A percentile compares a stretch with the other conserved stretches of the same genome.
Evolutionary conservation across 1,140 invertebrate species (phyloP).

Genomic region (Ips typographus): DNA sequence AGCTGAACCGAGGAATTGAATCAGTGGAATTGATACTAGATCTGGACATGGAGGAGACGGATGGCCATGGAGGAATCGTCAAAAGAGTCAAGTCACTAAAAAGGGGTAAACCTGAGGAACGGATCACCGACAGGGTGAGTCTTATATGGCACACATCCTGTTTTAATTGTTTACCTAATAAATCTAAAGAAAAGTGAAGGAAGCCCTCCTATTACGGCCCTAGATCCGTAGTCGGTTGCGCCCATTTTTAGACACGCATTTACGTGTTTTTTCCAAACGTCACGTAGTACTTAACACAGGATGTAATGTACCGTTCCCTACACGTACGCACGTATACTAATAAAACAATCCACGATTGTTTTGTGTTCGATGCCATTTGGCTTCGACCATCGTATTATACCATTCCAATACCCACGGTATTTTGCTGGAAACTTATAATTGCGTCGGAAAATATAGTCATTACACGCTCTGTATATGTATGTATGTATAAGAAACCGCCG

Average conservation of each 20-base stretch:
- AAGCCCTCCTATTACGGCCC: neutral
- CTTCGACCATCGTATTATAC: no score
- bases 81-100: slow-evolving; percentile 71
- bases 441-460: no score
- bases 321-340: slow-evolving; percentile 13
- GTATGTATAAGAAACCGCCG: no score
- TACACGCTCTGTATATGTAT: no score
- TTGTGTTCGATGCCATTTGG: no score
- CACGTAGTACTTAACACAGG: slow-evolving; percentile 25
- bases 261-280: slow-evolving; percentile 28
- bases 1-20: slow-evolving; percentile 12
- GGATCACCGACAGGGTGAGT: slow-evolving; percentile 73
- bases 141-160: neutral
- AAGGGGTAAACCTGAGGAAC: slow-evolving; percentile 69
- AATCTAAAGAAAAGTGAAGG: neutral
- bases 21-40: slow-evolving; percentile 15
- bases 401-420: no score
- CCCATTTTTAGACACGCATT: slow-evolving; percentile 17
- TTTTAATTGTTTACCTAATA: neutral
- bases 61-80: slow-evolving; percentile 51
- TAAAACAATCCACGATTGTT: slow-evolving; percentile 5
- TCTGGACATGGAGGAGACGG: slow-evolving; percentile 34
- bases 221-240: neutral
- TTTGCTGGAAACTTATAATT: no score
- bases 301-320: slow-evolving; percentile 29